Conservation (phyloP, 2,113 vertebrate species). For the Chaetodon auriga region DNA sequence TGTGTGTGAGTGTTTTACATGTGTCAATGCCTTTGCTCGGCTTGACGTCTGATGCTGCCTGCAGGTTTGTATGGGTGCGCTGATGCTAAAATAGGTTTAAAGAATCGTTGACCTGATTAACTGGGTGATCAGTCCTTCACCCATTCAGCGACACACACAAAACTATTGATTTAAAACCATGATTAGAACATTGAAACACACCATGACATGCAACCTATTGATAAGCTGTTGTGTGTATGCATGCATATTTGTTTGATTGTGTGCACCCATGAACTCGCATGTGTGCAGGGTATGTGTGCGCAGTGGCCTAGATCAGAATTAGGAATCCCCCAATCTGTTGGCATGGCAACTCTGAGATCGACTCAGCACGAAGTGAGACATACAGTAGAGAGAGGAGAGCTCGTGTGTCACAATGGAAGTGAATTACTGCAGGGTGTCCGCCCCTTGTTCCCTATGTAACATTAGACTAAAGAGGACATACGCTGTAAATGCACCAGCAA, state of each 20-base stretch:
- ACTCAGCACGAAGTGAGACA: constrained; percentile 43
- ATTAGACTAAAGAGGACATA: constrained; percentile 4
- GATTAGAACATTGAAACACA: neutral
- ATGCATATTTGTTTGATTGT: neutral
- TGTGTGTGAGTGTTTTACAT: neutral
- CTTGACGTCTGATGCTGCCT: neutral
- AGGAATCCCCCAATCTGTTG: constrained; percentile 75
- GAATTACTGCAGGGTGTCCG: constrained; percentile 37
- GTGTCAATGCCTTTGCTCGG: neutral
- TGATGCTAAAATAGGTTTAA: constrained; percentile 10
- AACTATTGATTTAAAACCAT: constrained; percentile 5
- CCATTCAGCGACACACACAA: constrained; percentile 16
- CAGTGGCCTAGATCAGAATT: constrained; percentile 53
- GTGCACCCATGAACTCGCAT: constrained; percentile 7
- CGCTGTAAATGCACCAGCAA: neutral
- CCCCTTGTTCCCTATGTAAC: neutral
- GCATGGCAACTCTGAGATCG: constrained; percentile 70
- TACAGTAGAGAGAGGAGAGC: constrained; percentile 25
- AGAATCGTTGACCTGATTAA: constrained; percentile 16
- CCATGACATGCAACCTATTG: constrained; percentile 7
- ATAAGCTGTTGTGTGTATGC: neutral
- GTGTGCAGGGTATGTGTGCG: neutral
- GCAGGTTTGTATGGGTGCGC: neutral
- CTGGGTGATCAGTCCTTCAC: constrained; percentile 29
- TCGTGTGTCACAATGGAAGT: constrained; percentile 33